Base-by-base conservation (phyloP, 2,888 invertebrate species). In the Argyra leucocephala region DNA sequence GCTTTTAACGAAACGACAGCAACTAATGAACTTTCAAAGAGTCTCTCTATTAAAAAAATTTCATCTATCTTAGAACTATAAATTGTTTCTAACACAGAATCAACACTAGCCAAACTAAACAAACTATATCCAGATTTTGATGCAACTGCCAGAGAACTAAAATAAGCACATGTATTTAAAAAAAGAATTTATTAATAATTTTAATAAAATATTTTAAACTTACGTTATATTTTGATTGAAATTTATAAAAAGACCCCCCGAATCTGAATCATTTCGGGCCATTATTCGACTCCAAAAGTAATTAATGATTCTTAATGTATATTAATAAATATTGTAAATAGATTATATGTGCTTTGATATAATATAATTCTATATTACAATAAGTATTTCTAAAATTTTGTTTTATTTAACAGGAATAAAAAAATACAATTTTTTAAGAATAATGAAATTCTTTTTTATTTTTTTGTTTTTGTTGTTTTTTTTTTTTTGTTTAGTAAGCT, bases 191-290 rank as follows among this genome's bases (percentile, higher is more conserved):
- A 57, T 31, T 24, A 64, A 63, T 23, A 62, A 66, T 66, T 48
- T 61, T 65, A 65, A 68, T 22, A 58, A 12, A 58, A 22, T 58
- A 58, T 57, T 12, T 22, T 22, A 22, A 57, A 88, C 94, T 92
- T 90, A 96, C 96, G 96, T 91, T 87, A 89, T 90, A 81, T 97
- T 96, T 82, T 97, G 96, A 82, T 97, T 97, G 80, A 97, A 97
- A 83, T 94, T 95, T 74, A 96, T 94, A 82, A 93, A 95, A 81
- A 91, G 89, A 81, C 90, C 89, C 81, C 90, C 91, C 81, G 87
- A 87, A 83, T 88, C 78, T 64, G 78, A 74, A 66, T 80, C 79
- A 69, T 75, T 74, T 70, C 77, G 73, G 66, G 77, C 77, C 65
- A 78, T 69, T 67, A 78, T 71, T 72, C 75, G 48, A 48, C n/a